These are phyloP conservation scores for Apis dorsata DNA, from an alignment of 1,140 invertebrate genomes.

Conservation along the genomic window DNA sequence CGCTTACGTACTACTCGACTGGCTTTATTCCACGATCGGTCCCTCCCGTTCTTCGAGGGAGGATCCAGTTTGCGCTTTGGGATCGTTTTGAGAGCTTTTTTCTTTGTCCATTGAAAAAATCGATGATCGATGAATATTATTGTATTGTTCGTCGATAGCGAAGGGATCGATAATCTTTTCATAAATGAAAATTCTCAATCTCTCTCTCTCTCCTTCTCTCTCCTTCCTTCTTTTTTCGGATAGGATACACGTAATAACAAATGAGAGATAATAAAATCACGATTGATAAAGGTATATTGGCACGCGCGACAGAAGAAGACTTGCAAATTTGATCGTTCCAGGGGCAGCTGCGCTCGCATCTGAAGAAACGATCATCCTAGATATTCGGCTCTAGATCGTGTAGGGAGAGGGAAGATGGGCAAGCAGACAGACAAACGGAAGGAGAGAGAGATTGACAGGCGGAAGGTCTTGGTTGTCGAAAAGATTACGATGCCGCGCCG, in stretches of 20 bases:
- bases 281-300: conserved; percentile 2
- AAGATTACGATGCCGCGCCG: conserved; percentile 64
- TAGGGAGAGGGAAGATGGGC: conserved; percentile 43
- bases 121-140: too few relatives aligned
- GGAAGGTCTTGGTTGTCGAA: conserved; percentile 53
- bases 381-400: conserved; percentile 55
- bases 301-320: conserved; percentile 56
- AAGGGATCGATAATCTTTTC: too few relatives aligned
- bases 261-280: neutral
- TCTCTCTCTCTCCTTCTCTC: neutral
- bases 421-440: conserved; percentile 51
- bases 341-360: conserved; percentile 66
- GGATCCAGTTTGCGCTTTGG: conserved; percentile 8
- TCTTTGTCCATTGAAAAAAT: too few relatives aligned
- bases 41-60: neutral
- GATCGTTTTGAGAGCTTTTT: too few relatives aligned
- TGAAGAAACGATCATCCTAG: conserved; percentile 49
- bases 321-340: conserved; percentile 71
- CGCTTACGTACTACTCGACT: neutral
- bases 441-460: conserved; percentile 50
- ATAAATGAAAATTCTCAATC: too few relatives aligned
- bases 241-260: neutral
- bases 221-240: too few relatives aligned
- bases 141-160: too few relatives aligned
- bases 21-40: conserved; percentile 15